Evolutionary conservation across 2,113 vertebrate species (phyloP).

Genomic region (Vireo altiloquus): DNA sequence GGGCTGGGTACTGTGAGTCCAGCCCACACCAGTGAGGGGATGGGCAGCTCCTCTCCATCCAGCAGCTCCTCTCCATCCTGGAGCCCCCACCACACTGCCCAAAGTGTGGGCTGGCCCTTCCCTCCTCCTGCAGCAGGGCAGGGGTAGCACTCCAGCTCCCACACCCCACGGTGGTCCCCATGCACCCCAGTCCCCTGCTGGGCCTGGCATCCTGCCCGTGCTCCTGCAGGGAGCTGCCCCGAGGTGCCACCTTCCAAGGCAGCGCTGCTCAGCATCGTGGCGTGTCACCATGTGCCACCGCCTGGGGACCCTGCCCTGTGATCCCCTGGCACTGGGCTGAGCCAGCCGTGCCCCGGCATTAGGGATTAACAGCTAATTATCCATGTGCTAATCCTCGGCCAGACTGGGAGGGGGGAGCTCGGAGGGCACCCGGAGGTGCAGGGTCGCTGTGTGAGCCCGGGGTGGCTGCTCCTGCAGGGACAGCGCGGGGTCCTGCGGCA

Average conservation of each 20-base stretch:
- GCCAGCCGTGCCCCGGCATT: not conserved
- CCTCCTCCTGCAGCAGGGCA: not conserved
- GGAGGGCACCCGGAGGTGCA: not conserved
- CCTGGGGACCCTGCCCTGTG: not conserved
- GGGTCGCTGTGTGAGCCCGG: not conserved
- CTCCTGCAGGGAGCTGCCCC: not conserved
- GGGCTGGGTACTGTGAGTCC: not conserved
- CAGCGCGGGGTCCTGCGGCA: not conserved
- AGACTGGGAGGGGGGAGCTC: not conserved
- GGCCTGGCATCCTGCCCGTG: not conserved
- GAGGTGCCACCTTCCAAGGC: not conserved
- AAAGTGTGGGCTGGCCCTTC: fast-evolving
- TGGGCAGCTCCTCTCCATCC: not conserved
- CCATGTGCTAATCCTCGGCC: not conserved
- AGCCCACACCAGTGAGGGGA: not conserved
- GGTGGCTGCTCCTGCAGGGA: not conserved
- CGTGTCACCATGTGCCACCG: not conserved
- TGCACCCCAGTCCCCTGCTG: not conserved
- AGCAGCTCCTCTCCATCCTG: not conserved
- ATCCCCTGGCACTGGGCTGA: not conserved
- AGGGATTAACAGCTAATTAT: not conserved
- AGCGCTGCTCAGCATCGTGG: not conserved
- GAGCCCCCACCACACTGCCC: fast-evolving
- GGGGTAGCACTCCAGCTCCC: not conserved
- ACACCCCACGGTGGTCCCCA: fast-evolving